Base-by-base conservation (phyloP, 2,797 vertebrate genomes). In the Octomys mimax region DNA sequence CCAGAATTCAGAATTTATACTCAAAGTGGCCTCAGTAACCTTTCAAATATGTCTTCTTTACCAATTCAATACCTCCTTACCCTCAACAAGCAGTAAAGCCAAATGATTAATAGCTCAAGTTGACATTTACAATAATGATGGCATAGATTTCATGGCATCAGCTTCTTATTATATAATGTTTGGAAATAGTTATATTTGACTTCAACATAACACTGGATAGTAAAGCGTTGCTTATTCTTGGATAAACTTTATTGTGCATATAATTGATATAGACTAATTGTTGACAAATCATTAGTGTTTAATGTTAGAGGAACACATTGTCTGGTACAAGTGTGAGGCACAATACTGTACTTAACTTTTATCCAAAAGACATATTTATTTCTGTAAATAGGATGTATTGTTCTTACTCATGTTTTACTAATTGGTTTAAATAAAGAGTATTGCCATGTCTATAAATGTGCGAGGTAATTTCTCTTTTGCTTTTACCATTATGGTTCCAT, bases 211-310 rank as follows among this genome's bases (percentile, higher is more conserved):
- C 24, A 59, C 93, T 81, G 84, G 26, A 16, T 12, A 79, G 78
- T 82, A 85, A 64, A 49, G 75, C 5, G 86, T 92, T 79, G 77
- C 39, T 95, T 86, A 92, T 90, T 83, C 22, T 77, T 71, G 71
- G 70, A 77, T 70, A 59, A 77, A 5, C 49, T 91, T 91, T 73
- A 86, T 49, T 78, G 46, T 4, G 1, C 12, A 21, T 21, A 31
- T 39, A 95, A 92, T 57, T 85, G 77, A 73, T 61, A 61, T 16
- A 94, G 31, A 10, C 66, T 90, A 85, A 95, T 87, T 42, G 46
- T 13, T 49, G 24, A 54, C 64, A 91, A 94, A 92, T 49, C n/a
- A 64, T 87, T 87, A 84, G 7, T 89, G 46, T 82, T 87, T 92
- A 81, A 92, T 85, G 16, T 92, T 92, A 62, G 11, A 92, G 31